Percentiles rank a stretch among this genome's conserved stretches.
Evolutionary conservation across 2,797 vertebrate genomes (phyloP).

Genomic region (Hylomyscus alleni): DNA sequence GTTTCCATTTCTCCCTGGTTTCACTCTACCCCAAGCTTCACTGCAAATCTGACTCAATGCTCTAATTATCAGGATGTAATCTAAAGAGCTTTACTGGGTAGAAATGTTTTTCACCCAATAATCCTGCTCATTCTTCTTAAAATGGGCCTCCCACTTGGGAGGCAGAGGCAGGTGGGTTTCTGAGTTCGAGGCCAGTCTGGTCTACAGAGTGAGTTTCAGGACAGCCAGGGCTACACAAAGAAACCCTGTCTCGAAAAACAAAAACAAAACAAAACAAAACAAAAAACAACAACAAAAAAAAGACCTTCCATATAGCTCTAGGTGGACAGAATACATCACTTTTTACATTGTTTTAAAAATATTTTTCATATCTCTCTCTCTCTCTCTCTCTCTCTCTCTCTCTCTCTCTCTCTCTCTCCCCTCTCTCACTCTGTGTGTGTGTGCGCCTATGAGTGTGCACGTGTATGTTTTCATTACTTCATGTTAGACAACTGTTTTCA

Average conservation of each 20-base stretch:
- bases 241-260: no score
- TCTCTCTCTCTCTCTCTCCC: no score
- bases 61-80: background rate
- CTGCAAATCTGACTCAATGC: background rate
- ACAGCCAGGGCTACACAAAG: no score
- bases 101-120: background rate
- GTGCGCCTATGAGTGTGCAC: background rate
- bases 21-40: background rate
- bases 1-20: background rate
- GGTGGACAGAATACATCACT: background rate
- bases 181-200: no score
- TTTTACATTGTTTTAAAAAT: background rate
- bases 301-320: background rate
- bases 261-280: no score
- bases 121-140: background rate
- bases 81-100: background rate
- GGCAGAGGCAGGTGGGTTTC: no score
- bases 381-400: background rate
- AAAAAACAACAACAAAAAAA: no score
- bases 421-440: background rate
- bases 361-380: background rate
- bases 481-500: slow-evolving; percentile 42
- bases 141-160: background rate
- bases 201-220: no score
- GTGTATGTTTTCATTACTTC: background rate